Evolutionary conservation across 2,888 invertebrate species (phyloP), one percentile per base, ranked within the genome.

Genomic region (Euproctis similis): DNA sequence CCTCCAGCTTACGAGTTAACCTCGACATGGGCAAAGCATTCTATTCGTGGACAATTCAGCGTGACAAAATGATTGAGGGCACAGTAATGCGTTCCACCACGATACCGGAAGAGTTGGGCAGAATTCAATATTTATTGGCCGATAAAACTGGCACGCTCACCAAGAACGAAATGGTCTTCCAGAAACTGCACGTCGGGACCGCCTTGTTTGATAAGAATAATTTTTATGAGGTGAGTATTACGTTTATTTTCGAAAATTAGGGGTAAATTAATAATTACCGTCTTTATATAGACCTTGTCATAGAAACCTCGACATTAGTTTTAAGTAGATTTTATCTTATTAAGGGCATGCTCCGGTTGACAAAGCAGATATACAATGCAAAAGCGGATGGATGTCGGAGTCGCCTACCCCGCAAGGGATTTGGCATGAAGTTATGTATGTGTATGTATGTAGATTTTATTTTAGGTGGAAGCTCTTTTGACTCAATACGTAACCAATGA

Each of bases 81-180:
- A 97, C 98, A 0, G 96, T 97, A 6, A 98, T 98, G 36, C 88
- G 99, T 4, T 97, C 97, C 30, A 98, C 98, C 2, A 99, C 98
- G 2, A 99, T 99, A 46, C 97, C 99, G 0, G 99, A 99, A 78
- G 99, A 99, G 77, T 78, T 99, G 30, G 99, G 99, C 0, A 87
- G 99, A 34, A 95, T 99, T 46, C 95, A 95, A 12, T 99, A 98
- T 74, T 86, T 99, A n/a, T 81, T 99, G 4, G 95, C 96, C 0
- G 99, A 99, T 68, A 99, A 99, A 85, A 99, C 99, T 0, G 99
- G 99, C 8, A 99, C 99, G 0, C 84, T 99, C 12, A 99, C 99
- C 0, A 97, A 98, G 76, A 99, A 99, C 72, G 97, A 97, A 62
- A 99, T 99, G 99, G 93, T 97, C 0, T 95, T 98, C 61, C 97